Evolutionary conservation across 2,888 invertebrate species (phyloP).

Genomic region (Ennomos erosarius): DNA sequence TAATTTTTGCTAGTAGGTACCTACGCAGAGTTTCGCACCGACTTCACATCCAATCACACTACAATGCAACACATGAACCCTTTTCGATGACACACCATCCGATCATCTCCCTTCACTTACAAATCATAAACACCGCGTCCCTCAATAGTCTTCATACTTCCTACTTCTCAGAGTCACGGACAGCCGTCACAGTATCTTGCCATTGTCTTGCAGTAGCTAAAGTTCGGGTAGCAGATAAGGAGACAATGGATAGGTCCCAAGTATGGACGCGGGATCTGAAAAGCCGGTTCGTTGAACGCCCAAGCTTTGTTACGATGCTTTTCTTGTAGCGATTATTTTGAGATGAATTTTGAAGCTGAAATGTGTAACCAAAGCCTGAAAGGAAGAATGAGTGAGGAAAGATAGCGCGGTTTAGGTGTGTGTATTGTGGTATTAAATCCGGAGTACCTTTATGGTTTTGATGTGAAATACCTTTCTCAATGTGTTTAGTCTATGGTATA

Average conservation of each 20-base stretch:
- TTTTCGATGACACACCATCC: not conserved
- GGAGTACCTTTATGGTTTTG: too few relatives aligned
- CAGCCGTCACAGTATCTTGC: conserved; percentile 54
- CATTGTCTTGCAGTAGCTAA: conserved; percentile 64
- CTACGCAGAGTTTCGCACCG: too few relatives aligned
- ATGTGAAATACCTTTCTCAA: too few relatives aligned
- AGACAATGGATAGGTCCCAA: conserved; percentile 64
- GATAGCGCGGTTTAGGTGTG: conserved; percentile 21
- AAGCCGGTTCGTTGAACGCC: conserved; percentile 53
- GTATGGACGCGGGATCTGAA: conserved; percentile 69
- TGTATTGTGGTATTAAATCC: not conserved
- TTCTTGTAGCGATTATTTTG: conserved; percentile 47
- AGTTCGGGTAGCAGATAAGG: conserved; percentile 70
- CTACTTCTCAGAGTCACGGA: conserved; percentile 24
- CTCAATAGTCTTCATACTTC: conserved; percentile 49
- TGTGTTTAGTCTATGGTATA: too few relatives aligned
- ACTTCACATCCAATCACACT: too few relatives aligned
- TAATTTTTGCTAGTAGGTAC: too few relatives aligned
- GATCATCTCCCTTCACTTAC: conserved; percentile 4
- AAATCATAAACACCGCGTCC: conserved; percentile 15
- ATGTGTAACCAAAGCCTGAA: conserved; percentile 17
- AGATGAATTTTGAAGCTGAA: conserved; percentile 36
- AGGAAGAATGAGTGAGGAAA: conserved; percentile 7
- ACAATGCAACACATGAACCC: conserved; percentile 1
- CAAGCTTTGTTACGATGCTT: conserved; percentile 50